Conservation (phyloP, 2,888 invertebrate genomes). For the Scaptodrosophila latifasciaeformis region DNA sequence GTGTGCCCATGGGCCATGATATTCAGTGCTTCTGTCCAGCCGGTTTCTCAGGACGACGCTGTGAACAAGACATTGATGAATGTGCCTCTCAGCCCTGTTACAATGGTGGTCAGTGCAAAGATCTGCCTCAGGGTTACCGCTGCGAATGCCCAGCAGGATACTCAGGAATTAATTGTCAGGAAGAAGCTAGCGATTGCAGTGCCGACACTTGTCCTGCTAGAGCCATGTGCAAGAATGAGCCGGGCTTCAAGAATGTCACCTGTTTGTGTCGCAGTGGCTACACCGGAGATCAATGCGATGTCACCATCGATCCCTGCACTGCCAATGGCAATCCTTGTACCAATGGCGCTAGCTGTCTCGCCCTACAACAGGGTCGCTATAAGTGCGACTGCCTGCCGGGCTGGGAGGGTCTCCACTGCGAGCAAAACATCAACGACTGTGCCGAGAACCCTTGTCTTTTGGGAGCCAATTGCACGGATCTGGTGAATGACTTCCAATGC, state of each 20-base stretch:
- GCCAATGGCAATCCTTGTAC: conserved; percentile 93
- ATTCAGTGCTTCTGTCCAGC: conserved; percentile 95
- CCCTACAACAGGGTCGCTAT: conserved; percentile 92
- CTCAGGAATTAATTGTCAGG: conserved; percentile 95
- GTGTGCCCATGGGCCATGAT: conserved; percentile 91
- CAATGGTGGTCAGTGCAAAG: conserved; percentile 93
- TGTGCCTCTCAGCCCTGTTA: conserved; percentile 96
- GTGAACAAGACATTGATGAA: conserved; percentile 96
- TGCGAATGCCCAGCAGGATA: conserved; percentile 92
- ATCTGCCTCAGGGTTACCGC: conserved; percentile 92
- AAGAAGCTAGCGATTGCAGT: conserved; percentile 90
- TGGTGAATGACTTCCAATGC: conserved; percentile 95
- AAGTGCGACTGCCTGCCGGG: conserved; percentile 97
- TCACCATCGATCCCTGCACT: conserved; percentile 93
- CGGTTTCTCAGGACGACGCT: conserved; percentile 93
- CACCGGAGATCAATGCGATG: conserved; percentile 92
- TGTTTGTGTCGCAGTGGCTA: conserved; percentile 96
- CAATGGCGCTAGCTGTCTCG: conserved; percentile 92
- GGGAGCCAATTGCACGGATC: conserved; percentile 93
- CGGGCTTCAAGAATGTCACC: conserved; percentile 90
- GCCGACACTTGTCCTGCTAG: conserved; percentile 95
- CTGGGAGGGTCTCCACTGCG: conserved; percentile 97
- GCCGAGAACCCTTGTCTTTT: conserved; percentile 93
- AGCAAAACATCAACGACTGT: conserved; percentile 94
- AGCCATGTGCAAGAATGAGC: conserved; percentile 98